Conservation (phyloP, 2,888 invertebrate species). For the Dolichomitus sp. region DNA sequence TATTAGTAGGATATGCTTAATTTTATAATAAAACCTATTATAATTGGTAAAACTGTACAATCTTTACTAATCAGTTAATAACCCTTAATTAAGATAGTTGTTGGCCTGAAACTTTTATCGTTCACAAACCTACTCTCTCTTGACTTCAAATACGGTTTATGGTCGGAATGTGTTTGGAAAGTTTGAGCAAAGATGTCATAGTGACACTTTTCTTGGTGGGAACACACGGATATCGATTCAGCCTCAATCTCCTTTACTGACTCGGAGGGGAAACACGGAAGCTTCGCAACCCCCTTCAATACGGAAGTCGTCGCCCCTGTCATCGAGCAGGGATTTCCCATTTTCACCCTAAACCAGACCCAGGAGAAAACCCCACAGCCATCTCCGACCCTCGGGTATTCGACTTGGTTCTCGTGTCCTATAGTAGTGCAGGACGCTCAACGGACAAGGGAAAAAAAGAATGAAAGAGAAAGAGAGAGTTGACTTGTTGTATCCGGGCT, state of each 20-base stretch:
- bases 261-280: constrained; percentile 23
- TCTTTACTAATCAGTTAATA: neutral
- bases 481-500: neutral
- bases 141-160: neutral
- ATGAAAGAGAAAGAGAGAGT: neutral
- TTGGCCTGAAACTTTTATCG: neutral
- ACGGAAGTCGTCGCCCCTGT: constrained; percentile 18
- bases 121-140: neutral
- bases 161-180: constrained; percentile 3
- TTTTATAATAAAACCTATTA: neutral
- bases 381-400: constrained; percentile 2
- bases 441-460: constrained; percentile 8
- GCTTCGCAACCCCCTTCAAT: constrained; percentile 16
- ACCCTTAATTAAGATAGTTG: neutral
- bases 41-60: neutral
- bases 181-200: constrained; percentile 1
- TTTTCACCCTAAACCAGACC: constrained; percentile 16
- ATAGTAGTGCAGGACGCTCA: neutral
- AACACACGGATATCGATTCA: constrained; percentile 34
- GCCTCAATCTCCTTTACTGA: constrained; percentile 20
- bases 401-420: neutral
- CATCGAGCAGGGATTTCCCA: constrained; percentile 24
- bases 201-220: neutral
- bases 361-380: constrained; percentile 1
- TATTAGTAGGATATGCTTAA: too few relatives aligned